Evolutionary conservation across 2,888 invertebrate genomes (phyloP).

Genomic region (Drosophila pegasa): DNA sequence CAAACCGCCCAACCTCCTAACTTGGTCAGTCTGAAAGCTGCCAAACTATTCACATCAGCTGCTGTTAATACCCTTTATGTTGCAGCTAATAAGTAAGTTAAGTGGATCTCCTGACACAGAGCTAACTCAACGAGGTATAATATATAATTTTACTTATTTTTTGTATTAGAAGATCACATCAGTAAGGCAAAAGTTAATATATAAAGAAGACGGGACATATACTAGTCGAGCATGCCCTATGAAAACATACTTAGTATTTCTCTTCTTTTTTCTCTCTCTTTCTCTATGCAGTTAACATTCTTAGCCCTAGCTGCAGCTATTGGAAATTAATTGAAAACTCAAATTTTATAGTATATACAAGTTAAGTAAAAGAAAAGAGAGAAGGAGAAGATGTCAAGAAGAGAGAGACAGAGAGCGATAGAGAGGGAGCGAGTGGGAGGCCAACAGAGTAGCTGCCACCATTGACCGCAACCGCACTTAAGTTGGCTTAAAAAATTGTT

Average conservation of each 20-base stretch:
- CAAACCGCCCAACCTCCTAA: slow-evolving; percentile 14
- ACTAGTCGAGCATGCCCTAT: not conserved
- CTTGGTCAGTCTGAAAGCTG: slow-evolving; percentile 31
- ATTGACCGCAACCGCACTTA: slow-evolving; percentile 63
- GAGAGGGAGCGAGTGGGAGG: not conserved
- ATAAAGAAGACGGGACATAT: slow-evolving; percentile 2
- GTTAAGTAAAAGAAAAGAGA: slow-evolving; percentile 8
- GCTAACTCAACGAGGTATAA: not conserved
- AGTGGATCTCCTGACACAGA: not conserved
- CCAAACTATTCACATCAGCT: slow-evolving; percentile 54
- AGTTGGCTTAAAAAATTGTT: slow-evolving; percentile 65
- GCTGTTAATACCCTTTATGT: slow-evolving; percentile 36
- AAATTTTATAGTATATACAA: slow-evolving; percentile 57
- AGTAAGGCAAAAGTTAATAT: not conserved
- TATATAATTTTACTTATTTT: not conserved
- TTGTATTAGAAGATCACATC: not conserved
- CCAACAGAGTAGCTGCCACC: slow-evolving; percentile 5
- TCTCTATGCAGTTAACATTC: slow-evolving; percentile 24
- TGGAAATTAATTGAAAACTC: slow-evolving; percentile 79
- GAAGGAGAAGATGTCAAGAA: not conserved
- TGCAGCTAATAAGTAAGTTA: not conserved
- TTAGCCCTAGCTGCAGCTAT: slow-evolving; percentile 37
- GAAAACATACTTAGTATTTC: not conserved
- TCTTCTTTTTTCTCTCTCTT: not conserved
- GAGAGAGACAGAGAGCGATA: not conserved